Evolutionary conservation across 30 jellyfish, hydroid and myxozoan species (phyloP), one percentile per base, ranked within the genome.

Genomic region (Turritopsis rubra): DNA sequence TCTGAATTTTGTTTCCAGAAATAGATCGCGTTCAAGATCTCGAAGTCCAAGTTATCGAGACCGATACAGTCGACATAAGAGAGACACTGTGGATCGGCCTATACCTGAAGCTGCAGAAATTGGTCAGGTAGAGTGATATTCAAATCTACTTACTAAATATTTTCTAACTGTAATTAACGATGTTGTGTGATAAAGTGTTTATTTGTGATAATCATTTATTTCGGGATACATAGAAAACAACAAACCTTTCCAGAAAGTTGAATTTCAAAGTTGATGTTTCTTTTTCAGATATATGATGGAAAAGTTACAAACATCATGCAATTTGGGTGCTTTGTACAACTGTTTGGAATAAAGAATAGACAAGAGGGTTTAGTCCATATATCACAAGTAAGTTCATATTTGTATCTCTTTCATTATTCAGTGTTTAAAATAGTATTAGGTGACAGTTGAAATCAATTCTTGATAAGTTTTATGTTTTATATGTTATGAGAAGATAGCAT

Each of bases 281-380:
- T 26, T 28, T 75, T 28, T 0, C 52, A 95, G 96, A 95, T 95
- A 0, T 95, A 95, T 89, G 97, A 90, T 83, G 99, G 96, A 1
- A 86, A 91, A 72, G 83, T 95, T 19, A 95, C 97, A 31, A 95
- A 89, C 81, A 95, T 90, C 18, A 87, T 95, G 97, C 96, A 95
- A 85, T 95, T 95, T 83, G 99, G 99, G 17, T 95, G 99, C 72
- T 95, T 95, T 79, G 96, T 89, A 7, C 97, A 94, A 41, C 66
- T 95, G 30, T 85, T 85, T 85, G 97, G 97, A 7, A 78, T 95
- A 60, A 81, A 86, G 65, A 91, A 92, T 4, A 71, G 96, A 54
- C 96, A 87, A 54, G 97, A 95, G 70, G 99, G 99, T 18, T 91
- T 95, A 21, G 99, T 95, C 52, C 99, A 95, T 68, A 85, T 95